phyloP scores from a whole-genome alignment of 2,888 invertebrate species.

The Parnassius mnemosyne region DNA sequence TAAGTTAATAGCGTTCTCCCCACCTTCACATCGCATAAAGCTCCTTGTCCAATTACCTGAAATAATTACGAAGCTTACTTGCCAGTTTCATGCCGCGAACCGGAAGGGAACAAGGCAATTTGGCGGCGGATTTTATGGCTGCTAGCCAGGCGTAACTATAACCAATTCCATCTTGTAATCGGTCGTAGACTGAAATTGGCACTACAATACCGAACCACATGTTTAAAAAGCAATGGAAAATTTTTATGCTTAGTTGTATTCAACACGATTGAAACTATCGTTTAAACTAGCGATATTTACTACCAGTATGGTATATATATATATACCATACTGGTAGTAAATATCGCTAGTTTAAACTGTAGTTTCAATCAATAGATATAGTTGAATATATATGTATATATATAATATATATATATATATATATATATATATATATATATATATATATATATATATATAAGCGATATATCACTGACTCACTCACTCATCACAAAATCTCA shows the following conservation, averaged over 20 bases:
- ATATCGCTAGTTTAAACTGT: no score
- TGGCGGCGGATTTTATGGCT: constrained; percentile 23
- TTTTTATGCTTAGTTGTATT: background rate
- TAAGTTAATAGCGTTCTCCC: background rate
- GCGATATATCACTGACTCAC: no score
- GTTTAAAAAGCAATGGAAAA: constrained; percentile 7
- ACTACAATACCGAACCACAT: background rate
- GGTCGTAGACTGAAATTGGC: constrained; percentile 18
- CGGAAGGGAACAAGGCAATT: constrained; percentile 26
- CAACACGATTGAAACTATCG: background rate
- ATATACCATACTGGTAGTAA: no score
- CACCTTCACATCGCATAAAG: constrained; percentile 15
- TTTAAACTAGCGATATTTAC: no score
- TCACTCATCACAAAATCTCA: no score
- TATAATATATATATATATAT: no score
- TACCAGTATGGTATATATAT: no score
- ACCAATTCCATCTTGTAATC: constrained; percentile 24
- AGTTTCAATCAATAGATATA: no score
- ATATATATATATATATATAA: no score
- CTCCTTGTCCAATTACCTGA: constrained; percentile 21
- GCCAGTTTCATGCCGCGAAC: constrained; percentile 8
- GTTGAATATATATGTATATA: no score
- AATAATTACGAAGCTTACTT: constrained; percentile 18
- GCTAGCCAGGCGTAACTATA: constrained; percentile 19
- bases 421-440: no score